These are phyloP conservation scores for Lates japonicus DNA, from an alignment of 2,797 vertebrate genomes.

Conservation along the genomic window DNA sequence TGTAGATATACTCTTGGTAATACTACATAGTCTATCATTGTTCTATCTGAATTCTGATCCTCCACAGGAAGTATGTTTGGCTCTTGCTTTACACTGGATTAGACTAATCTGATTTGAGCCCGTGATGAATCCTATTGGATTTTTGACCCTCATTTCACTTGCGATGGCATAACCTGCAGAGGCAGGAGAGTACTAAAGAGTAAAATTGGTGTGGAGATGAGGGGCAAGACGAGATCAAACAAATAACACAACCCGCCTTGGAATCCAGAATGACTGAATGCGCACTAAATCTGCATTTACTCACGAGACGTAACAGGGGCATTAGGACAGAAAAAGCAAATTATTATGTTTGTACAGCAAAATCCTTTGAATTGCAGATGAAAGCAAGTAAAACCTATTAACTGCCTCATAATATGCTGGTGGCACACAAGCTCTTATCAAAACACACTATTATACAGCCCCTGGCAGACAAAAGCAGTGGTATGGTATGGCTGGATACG, in stretches of 20 bases:
- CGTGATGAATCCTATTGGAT: slow-evolving; percentile 75
- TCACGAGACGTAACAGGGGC: slow-evolving; percentile 45
- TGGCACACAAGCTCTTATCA: slow-evolving; percentile 66
- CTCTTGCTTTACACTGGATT: slow-evolving; percentile 65
- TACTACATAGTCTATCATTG: slow-evolving; percentile 28
- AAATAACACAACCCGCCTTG: slow-evolving; percentile 38
- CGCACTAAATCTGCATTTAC: slow-evolving; percentile 57
- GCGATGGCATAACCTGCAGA: slow-evolving; percentile 29
- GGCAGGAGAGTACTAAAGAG: slow-evolving; percentile 40
- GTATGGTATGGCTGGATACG: slow-evolving; percentile 47
- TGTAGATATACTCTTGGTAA: neutral
- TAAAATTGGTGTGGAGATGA: slow-evolving; percentile 52
- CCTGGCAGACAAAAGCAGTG: slow-evolving; percentile 52
- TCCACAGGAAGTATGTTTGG: slow-evolving; percentile 47
- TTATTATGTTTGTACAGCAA: slow-evolving; percentile 66
- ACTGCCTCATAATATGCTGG: slow-evolving; percentile 62
- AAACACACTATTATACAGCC: slow-evolving; percentile 63
- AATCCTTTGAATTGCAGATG: slow-evolving; percentile 77
- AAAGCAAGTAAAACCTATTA: slow-evolving; percentile 76
- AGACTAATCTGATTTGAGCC: slow-evolving; percentile 77
- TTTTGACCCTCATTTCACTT: slow-evolving; percentile 65
- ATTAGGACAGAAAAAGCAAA: slow-evolving; percentile 58
- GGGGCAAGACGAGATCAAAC: slow-evolving; percentile 47
- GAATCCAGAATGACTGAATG: slow-evolving; percentile 52
- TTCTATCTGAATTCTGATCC: slow-evolving; percentile 36